Base-by-base conservation (phyloP, 2,113 vertebrate species). In the Gambusia holbrooki region DNA sequence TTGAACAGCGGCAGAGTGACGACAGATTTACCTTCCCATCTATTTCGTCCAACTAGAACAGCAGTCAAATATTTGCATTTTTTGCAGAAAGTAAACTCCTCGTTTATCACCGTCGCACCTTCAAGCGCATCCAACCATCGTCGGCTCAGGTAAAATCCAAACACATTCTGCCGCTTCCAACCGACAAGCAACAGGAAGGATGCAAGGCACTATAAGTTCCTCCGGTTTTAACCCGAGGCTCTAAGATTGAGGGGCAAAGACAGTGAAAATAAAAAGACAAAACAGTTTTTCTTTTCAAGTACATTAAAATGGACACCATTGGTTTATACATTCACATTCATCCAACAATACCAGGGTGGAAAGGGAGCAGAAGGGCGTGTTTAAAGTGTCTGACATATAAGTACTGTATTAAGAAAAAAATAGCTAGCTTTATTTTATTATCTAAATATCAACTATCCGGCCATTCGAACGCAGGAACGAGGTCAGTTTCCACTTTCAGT, bases 281-380 rank as follows among this genome's bases (percentile, higher is more conserved):
- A 58, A 11, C 5, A 10, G 25, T 69, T 32, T 82, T 69, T 71
- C 71, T 79, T 79, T 91, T 91, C 90, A 91, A 92, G 91, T 90
- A 92, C 90, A 90, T 82, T 86, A 86, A 77, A 90, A 89, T 87
- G 86, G 85, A 91, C 86, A 91, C 85, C 79, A 73, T 86, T 84
- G 83, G 85, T 90, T 91, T 88, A 84, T 91, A 93, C 92, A 92
- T 93, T 93, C 92, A 93, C 90, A 93, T 93, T 93, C 76, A 88
- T 88, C 90, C 87, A 91, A 90, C 81, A 87, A 71, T 87, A 89
- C 76, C 82, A 80, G 83, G 83, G 88, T 45, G 72, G 69, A 76
- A 83, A 70, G 85, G 83, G 73, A 79, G 72, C 66, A 73, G 71
- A 82, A 80, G 84, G 86, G 86, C 72, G 25, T 81, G 75, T 84